Base-by-base conservation (phyloP, 2,113 vertebrate genomes). In the Tragelaphus scriptus region DNA sequence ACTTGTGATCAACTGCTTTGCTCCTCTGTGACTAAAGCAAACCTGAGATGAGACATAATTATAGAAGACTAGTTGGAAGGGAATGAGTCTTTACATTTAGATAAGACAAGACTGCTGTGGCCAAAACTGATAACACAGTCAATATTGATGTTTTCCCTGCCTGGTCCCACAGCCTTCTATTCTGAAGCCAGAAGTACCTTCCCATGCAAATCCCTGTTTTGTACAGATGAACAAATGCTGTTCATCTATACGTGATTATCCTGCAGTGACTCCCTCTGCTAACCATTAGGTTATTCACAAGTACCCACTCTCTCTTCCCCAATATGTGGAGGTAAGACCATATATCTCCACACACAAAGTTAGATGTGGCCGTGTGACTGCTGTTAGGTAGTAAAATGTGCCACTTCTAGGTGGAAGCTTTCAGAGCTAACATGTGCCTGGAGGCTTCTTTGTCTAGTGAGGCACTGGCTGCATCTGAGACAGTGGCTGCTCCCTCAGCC, bases 1-100 rank as follows among this genome's bases (percentile, higher is more conserved):
- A 97, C 79, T 63, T 93, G 85, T 93, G 84, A 96, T 96, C 92
- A 94, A 90, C 19, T 87, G 63, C 90, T 97, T 97, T 90, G 68
- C 65, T 97, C 53, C 95, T 87, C 63, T 65, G 58, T 36, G 89
- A 93, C 77, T 89, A 86, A 89, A 86, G 56, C 10, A 84, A 97
- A 79, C 28, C 79, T 75, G 36, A 44, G 53, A 84, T 89, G 47
- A 94, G 84, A 95, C 91, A 71, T 91, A 95, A 90, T 56, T 93
- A 61, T 49, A 79, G 49, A 71, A 89, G 79, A 84, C n/a, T 15
- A 79, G 44, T 80, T 89, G 80, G 51, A 92, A 95, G 56, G 61
- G 36, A 89, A 90, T 68, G 49, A 88, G 21, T 82, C 63, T 88
- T 92, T 86, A 90, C 36, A 49, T 80, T 91, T 55, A 93, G 47